These are phyloP conservation scores for Stictocephala bisonia DNA, from an alignment of 2,888 invertebrate species.

Conservation along the genomic window DNA sequence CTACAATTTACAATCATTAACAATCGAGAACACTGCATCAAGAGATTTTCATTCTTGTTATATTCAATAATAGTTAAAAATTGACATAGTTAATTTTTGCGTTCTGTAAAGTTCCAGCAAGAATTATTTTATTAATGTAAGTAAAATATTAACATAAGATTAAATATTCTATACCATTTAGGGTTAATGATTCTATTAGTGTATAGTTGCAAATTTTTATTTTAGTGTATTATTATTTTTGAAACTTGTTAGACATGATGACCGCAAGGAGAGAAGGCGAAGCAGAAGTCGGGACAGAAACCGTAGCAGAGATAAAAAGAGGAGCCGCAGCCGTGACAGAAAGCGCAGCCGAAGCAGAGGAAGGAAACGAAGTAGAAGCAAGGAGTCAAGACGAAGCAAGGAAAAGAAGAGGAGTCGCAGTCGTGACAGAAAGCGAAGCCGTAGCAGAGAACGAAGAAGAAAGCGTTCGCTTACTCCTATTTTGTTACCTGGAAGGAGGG, in stretches of 20 bases:
- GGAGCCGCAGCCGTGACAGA: slow-evolving; percentile 49
- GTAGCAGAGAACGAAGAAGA: slow-evolving; percentile 55
- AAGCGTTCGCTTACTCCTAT: slow-evolving; percentile 61
- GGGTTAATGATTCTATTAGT: too few relatives aligned
- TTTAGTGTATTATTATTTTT: too few relatives aligned
- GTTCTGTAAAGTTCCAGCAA: too few relatives aligned
- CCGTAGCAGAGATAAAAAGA: slow-evolving; percentile 45
- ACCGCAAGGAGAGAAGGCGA: slow-evolving; percentile 46
- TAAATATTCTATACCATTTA: too few relatives aligned
- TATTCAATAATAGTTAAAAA: too few relatives aligned
- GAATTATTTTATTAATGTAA: background rate
- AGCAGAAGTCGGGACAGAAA: slow-evolving; percentile 48
- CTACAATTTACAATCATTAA: too few relatives aligned
- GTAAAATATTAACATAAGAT: background rate
- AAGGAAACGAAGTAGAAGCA: slow-evolving; percentile 55
- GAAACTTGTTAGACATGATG: too few relatives aligned
- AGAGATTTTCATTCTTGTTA: too few relatives aligned
- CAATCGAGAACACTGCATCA: too few relatives aligned
- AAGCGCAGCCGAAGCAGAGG: slow-evolving; percentile 51
- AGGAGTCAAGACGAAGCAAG: slow-evolving; percentile 51
- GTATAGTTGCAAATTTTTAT: too few relatives aligned
- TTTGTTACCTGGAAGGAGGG: slow-evolving; percentile 65
- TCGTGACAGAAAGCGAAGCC: slow-evolving; percentile 58
- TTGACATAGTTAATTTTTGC: too few relatives aligned
- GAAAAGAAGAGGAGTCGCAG: slow-evolving; percentile 52